Evolutionary conservation across 1,140 invertebrate genomes (phyloP), one percentile per base, ranked within the genome.

Genomic region (Papilio aristodemus): DNA sequence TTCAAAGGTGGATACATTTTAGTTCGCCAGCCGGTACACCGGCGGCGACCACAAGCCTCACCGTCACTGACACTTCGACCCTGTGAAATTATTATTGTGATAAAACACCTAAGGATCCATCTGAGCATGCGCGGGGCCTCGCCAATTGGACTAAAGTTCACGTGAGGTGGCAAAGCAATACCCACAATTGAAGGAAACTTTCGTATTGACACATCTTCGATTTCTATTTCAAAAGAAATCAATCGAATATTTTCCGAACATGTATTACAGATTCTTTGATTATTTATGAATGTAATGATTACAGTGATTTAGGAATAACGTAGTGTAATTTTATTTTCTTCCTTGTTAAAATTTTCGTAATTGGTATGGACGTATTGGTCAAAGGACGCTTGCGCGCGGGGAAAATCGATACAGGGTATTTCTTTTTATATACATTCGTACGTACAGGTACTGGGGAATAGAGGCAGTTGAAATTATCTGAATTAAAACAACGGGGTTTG

Each of bases 311-410:
- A 11, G 13, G 17, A 10, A 10, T 0, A 13, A 57, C 4, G 11
- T 13, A 32, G n/a, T 32, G 13, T 37, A 11, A 36, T 14, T 37
- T 13, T 62, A 10, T 62, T 39, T 62, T 62, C 8, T 62, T 54
- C 36, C 17, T 19, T 17, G 62, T 41, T 37, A 32, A 57, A 66
- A 70, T 46, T 67, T 67, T 72, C 46, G 27, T 67, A 32, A 69
- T 67, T 63, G 62, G 37, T 41, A 66, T 17, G 50, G 46, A 69
- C 64, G 50, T 66, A 50, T 11, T 66, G 38, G 58, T 37, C 67
- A 67, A 71, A 72, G 72, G 74, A 87, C 87, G 87, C 87, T 86
- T 89, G 87, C 86, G 87, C 86, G 84, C 59, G 62, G 68, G 57
- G 27, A 67, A 74, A 81, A 86, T 88, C 86, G 78, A 88, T 88